Evolutionary conservation across 92 coral and sea anemone species (phyloP).

Genomic region (Palythoa grandis): DNA sequence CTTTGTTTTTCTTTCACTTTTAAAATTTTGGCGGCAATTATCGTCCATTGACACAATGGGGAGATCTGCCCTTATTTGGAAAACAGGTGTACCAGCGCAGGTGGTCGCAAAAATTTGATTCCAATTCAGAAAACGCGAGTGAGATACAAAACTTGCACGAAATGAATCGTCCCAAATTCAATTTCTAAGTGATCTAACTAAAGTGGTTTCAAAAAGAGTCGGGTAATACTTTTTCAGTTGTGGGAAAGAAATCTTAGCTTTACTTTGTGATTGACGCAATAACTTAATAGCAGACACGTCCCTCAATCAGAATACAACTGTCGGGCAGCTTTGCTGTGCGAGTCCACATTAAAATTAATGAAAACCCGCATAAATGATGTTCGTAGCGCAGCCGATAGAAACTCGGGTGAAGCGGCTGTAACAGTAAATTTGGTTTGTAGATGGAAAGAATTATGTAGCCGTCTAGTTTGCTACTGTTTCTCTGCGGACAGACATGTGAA

Average conservation of each 20-base stretch:
- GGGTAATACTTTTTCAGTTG: neutral
- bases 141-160: slow-evolving; percentile 7
- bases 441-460: neutral
- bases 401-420: slow-evolving; percentile 30
- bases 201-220: neutral
- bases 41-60: slow-evolving; percentile 23
- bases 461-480: neutral
- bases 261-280: slow-evolving; percentile 18
- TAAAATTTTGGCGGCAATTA: slow-evolving; percentile 47
- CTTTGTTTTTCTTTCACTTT: slow-evolving; percentile 40
- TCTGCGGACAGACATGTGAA: neutral
- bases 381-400: slow-evolving; percentile 14
- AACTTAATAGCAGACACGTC: slow-evolving; percentile 34
- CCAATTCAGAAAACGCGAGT: slow-evolving; percentile 13
- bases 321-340: slow-evolving; percentile 52
- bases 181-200: neutral
- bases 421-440: slow-evolving; percentile 15
- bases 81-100: slow-evolving; percentile 40
- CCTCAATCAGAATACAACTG: slow-evolving; percentile 39
- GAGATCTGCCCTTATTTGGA: slow-evolving; percentile 28
- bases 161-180: slow-evolving; percentile 14
- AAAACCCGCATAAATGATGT: slow-evolving; percentile 59
- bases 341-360: slow-evolving; percentile 86
- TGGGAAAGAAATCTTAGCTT: neutral
- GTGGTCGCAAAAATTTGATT: slow-evolving; percentile 24